A percentile compares a stretch with the other conserved stretches of the same genome.
phyloP scores from a whole-genome alignment of 2,113 vertebrate genomes.

The Scolopax mira region DNA sequence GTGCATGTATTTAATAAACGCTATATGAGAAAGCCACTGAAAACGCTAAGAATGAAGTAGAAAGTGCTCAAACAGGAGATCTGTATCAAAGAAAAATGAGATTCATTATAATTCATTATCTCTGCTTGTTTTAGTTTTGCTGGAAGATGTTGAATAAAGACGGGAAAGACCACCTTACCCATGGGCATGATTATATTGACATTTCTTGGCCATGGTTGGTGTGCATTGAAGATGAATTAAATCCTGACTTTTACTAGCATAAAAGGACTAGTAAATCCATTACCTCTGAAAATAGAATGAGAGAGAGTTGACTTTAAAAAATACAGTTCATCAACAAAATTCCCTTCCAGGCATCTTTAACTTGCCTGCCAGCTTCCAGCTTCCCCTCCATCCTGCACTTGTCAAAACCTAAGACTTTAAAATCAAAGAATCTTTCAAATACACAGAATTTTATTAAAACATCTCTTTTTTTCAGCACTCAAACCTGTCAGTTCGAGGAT shows the following conservation, averaged over 20 bases:
- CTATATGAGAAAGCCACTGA: fast-evolving
- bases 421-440: neutral
- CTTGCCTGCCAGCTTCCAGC: neutral
- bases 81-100: neutral
- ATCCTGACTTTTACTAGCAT: neutral
- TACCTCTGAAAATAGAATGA: neutral
- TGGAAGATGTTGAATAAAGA: neutral
- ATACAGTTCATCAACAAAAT: neutral
- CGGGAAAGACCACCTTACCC: neutral
- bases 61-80: neutral
- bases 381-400: neutral
- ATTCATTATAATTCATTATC: neutral
- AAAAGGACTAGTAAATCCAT: neutral
- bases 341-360: neutral
- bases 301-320: neutral
- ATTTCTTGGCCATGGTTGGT: neutral
- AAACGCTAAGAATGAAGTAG: neutral
- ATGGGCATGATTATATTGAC: neutral
- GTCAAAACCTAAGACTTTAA: neutral
- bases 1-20: neutral
- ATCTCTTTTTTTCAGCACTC: neutral
- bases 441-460: neutral
- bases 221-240: neutral
- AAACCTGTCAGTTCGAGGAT: neutral
- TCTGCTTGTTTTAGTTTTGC: neutral